These are phyloP conservation scores for Dicentrarchus labrax DNA, from an alignment of 2,113 vertebrate species.

Conservation along the genomic window DNA sequence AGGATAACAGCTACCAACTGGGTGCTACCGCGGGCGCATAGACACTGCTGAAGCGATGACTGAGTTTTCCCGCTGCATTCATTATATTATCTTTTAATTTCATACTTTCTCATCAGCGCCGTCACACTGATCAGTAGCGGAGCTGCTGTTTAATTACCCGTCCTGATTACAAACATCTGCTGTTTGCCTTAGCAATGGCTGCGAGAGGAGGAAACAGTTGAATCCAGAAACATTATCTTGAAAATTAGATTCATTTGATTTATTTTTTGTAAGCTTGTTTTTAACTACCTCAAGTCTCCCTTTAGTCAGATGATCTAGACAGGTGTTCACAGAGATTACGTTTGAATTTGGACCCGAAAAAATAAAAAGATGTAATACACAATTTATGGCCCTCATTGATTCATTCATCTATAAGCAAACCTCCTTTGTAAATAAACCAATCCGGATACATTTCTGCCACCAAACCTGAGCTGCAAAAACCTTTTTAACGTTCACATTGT, in stretches of 20 bases:
- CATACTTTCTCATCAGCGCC: neutral
- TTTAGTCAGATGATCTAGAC: neutral
- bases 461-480: neutral
- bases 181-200: constrained; percentile 22
- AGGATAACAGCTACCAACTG: constrained; percentile 13
- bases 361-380: neutral
- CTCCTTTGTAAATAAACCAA: neutral
- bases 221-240: neutral
- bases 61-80: constrained; percentile 16
- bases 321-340: neutral
- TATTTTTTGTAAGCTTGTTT: neutral
- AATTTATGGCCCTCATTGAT: neutral
- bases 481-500: neutral
- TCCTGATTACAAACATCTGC: constrained; percentile 38
- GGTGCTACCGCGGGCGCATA: neutral
- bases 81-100: constrained; percentile 21
- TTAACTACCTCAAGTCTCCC: neutral
- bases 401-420: neutral
- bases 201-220: neutral
- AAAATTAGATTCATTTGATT: neutral
- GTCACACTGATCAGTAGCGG: constrained; percentile 11
- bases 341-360: neutral
- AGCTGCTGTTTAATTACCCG: constrained; percentile 20
- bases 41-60: constrained; percentile 6
- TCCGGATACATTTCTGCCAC: neutral